phyloP scores from a whole-genome alignment of 2,797 vertebrate genomes.

The Salmo trutta region DNA sequence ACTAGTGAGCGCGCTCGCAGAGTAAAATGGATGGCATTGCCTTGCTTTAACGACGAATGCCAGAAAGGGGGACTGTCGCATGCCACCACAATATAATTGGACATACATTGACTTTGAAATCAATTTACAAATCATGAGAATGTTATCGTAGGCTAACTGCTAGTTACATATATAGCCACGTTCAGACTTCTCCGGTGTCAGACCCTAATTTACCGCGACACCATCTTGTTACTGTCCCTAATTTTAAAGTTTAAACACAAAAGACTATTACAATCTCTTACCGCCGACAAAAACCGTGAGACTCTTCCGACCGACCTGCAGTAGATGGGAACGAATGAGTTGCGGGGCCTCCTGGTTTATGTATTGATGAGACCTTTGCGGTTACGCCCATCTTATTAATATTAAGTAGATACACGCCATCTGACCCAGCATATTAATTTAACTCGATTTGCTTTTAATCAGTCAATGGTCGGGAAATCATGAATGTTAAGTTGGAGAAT shows the following conservation, averaged over 20 bases:
- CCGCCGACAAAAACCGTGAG: constrained; percentile 9
- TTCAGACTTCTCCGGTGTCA: not conserved
- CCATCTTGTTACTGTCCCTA: not conserved
- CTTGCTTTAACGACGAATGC: not conserved
- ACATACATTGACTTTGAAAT: not conserved
- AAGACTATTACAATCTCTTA: not conserved
- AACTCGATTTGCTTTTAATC: too few species aligned
- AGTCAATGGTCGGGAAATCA: too few species aligned
- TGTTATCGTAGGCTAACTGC: not conserved
- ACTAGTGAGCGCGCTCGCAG: not conserved
- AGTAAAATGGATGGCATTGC: not conserved
- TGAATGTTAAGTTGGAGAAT: too few species aligned
- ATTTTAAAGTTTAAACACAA: not conserved
- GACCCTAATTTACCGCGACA: not conserved
- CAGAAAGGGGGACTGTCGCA: not conserved
- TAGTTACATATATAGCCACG: not conserved
- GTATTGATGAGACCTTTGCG: not conserved
- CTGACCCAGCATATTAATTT: too few species aligned
- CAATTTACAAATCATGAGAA: not conserved
- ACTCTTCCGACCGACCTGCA: constrained; percentile 8
- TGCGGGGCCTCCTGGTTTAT: constrained; percentile 5
- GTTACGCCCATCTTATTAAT: constrained; percentile 24
- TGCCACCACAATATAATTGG: not conserved
- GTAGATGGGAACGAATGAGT: constrained; percentile 3
- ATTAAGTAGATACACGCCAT: not conserved